Base-by-base conservation (phyloP, 2,888 invertebrate genomes). In the Archips xylosteana region DNA sequence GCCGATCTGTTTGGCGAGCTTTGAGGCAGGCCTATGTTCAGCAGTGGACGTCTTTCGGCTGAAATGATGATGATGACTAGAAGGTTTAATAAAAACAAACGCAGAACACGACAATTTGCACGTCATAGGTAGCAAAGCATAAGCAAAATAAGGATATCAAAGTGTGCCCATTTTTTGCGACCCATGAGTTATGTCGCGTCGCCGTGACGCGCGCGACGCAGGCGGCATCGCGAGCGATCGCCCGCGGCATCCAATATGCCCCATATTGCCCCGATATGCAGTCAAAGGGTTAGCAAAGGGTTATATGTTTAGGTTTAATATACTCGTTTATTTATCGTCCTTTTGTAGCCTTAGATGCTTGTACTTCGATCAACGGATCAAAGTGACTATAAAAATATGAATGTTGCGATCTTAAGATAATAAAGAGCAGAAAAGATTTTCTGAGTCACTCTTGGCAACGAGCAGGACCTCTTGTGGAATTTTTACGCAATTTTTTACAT, bases 261-360 rank as follows among this genome's bases (percentile, higher is more conserved):
- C 9, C 57, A 8, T 15, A 54, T 15, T 54, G 51, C 32, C 32
- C 57, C 57, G 32, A 57, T 57, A 32, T 57, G 57, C 23, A n/a
- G 32, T 57, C 57, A 57, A 57, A 57, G 57, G 57, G 57, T 57
- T 57, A 10, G 12, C 32, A 3, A 57, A 57, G 57, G 57, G 57
- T 32, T 57, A 57, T 32, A 32, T 32, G 57, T 32, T 57, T 32
- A 32, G 57, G 57, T 57, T 57, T 57, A 57, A 57, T 57, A 57
- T 57, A 57, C 57, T 57, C 10, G 57, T 57, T 57, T 23, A 57
- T 57, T 10, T 57, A 57, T 32, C 51, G 51, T 15, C 57, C 32
- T 32, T 57, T 57, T 32, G 32, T 10, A 4, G 10, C 54, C 23
- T 23, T 23, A 23, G 23, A 10, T 6, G n/a, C 9, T 12, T 57